Evolutionary conservation across 92 coral and sea anemone genomes (phyloP), one percentile per base, ranked within the genome.

Genomic region (Bergia sp.): DNA sequence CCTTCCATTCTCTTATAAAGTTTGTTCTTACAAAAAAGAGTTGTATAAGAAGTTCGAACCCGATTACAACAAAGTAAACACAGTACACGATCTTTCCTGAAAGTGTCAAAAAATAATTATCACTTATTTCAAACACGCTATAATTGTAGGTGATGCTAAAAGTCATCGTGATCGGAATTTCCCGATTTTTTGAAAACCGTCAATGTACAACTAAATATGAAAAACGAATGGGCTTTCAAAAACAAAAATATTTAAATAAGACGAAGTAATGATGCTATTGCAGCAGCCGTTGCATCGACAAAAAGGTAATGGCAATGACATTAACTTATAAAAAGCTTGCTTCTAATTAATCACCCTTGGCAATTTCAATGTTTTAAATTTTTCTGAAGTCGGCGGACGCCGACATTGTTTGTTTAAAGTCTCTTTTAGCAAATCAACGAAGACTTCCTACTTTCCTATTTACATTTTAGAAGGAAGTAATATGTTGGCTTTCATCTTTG

Each of bases 381-480:
- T 38, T 11, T 71, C 64, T 36, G 66, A 84, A 73, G 79, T 44
- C 66, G 43, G 75, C 76, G 43, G 67, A 29, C 66, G 77, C 76
- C 76, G 73, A 66, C 79, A 84, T 84, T 84, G 87, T 84, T 69
- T 84, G 79, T 15, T 37, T 47, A 84, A 72, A 44, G 40, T 69
- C 77, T 69, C 78, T 69, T 45, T 72, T 43, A 50, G 77, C 87
- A 73, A 84, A 84, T 84, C 87, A 71, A 23, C 42, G 50, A 71
- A 4, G 66, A 29, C 87, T 38, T 84, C 79, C 18, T 50, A 67
- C 29, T 36, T 50, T 21, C 42, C 18, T 44, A 84, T 84, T 84
- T 84, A 47, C 57, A 67, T 84, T 72, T 21, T 23, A 49, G 65
- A 36, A 69, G 87, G 87, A 84, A 84, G 87, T 84, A 69, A 47